phyloP scores from a whole-genome alignment of 2,888 invertebrate species.

The Geotrupes spiniger region DNA sequence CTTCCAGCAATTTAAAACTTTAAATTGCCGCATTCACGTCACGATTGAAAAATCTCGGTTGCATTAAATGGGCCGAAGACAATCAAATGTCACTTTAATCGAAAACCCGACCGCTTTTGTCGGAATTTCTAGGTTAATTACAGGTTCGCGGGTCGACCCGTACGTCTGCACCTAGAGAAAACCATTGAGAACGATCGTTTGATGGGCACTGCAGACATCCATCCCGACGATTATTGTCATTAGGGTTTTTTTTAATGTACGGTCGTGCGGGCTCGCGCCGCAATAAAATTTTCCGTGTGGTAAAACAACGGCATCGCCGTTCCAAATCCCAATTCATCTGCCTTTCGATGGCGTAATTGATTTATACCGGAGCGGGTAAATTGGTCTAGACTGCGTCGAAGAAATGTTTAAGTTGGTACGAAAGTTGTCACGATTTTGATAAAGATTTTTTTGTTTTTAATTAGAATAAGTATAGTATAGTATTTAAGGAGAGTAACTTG shows the following conservation, averaged over 20 bases:
- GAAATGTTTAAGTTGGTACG: too few relatives aligned
- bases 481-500: too few relatives aligned
- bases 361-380: too few relatives aligned
- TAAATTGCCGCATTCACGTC: too few relatives aligned
- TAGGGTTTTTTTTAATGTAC: constrained; percentile 35
- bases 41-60: too few relatives aligned
- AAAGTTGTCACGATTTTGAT: too few relatives aligned
- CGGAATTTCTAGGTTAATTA: constrained; percentile 34
- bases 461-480: too few relatives aligned
- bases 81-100: constrained; percentile 8
- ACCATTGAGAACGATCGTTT: constrained; percentile 37
- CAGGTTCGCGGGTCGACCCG: constrained; percentile 37
- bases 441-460: too few relatives aligned
- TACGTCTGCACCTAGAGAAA: constrained; percentile 28
- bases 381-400: too few relatives aligned
- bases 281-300: constrained; percentile 22
- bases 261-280: constrained; percentile 25
- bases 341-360: neutral
- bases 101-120: constrained; percentile 2
- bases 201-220: constrained; percentile 23
- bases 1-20: too few relatives aligned
- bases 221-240: constrained; percentile 40
- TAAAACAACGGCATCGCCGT: constrained; percentile 34
- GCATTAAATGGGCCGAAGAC: neutral
- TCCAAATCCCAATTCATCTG: constrained; percentile 1